A percentile compares a stretch with the other conserved stretches of the same genome.
Conservation (phyloP, 2,113 vertebrate genomes). For the Urocitellus parryii region DNA sequence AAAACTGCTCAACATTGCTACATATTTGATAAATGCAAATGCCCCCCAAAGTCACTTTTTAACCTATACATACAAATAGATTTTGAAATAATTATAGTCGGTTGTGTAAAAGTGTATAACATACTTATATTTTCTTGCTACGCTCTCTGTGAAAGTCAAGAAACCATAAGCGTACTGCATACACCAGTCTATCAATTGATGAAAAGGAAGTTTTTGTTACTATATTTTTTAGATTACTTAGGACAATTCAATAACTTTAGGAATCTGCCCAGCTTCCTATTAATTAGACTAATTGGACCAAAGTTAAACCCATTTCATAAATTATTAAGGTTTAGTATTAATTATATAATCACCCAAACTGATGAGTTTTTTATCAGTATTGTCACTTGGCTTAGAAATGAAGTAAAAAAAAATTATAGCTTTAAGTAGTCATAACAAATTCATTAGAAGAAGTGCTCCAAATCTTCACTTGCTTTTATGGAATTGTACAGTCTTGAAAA, state of each 20-base stretch:
- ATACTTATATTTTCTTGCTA: not conserved
- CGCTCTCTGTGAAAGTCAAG: not conserved
- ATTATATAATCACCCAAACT: not conserved
- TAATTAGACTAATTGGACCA: constrained; percentile 51
- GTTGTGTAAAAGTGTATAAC: not conserved
- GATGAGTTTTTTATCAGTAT: not conserved
- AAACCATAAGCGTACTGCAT: not conserved
- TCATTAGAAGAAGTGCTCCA: not conserved
- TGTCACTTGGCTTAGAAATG: not conserved
- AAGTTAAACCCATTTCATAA: constrained; percentile 20
- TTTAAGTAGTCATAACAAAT: not conserved
- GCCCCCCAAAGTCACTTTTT: not conserved
- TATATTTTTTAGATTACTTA: not conserved
- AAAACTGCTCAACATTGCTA: not conserved
- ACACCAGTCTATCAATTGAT: not conserved
- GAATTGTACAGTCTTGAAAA: not conserved
- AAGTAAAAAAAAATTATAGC: not conserved
- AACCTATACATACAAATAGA: not conserved
- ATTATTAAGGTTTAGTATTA: constrained; percentile 55
- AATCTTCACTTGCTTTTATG: not conserved
- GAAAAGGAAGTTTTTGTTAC: not conserved
- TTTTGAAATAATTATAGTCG: not conserved
- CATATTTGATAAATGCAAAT: not conserved
- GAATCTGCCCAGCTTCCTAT: not conserved
- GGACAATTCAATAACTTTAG: not conserved